Base-by-base conservation (phyloP, 1,140 invertebrate genomes). In the Luehdorfia chinensis region DNA sequence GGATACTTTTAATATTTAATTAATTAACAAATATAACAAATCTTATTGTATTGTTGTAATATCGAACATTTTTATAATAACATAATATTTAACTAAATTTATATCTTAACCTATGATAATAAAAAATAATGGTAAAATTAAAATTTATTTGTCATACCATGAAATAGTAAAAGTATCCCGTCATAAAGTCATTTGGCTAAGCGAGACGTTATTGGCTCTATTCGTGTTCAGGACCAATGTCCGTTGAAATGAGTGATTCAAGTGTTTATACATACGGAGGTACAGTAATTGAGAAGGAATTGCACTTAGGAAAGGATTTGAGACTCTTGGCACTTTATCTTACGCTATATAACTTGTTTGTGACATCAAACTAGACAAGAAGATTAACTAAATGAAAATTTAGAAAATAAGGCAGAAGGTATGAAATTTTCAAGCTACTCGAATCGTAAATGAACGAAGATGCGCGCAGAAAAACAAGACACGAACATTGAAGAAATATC, bases 281-380 rank as follows among this genome's bases (percentile, higher is more conserved):
- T 72, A 69, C 54, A 70, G 53, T 75, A 75, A 78, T 75, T 71
- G 67, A 77, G 65, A 76, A 71, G 65, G 66, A 81, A 78, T 80
- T 75, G 77, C 76, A 78, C 66, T 79, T 77, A 68, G 62, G 67
- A 73, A 63, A 75, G 56, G 50, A 66, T 67, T 68, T 50, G 66
- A 66, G 62, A 75, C 66, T 76, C 67, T 84, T 85, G 81, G 81
- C 81, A 85, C 81, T 85, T 83, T 60, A 52, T 72, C 77, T 85
- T 85, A 85, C 46, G 55, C 72, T 75, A 75, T 57, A 58, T 53
- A 69, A 54, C 51, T 59, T 59, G 36, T 52, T 31, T 13, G 30
- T 31, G 30, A 27, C 31, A 52, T 36, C 28, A 30, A 32, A 50
- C n/a, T 30, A 55, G 37, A 49, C 14, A 43, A 18, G 23, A 43